Conservation (phyloP, 1,140 invertebrate species). For the Heliconius congener region DNA sequence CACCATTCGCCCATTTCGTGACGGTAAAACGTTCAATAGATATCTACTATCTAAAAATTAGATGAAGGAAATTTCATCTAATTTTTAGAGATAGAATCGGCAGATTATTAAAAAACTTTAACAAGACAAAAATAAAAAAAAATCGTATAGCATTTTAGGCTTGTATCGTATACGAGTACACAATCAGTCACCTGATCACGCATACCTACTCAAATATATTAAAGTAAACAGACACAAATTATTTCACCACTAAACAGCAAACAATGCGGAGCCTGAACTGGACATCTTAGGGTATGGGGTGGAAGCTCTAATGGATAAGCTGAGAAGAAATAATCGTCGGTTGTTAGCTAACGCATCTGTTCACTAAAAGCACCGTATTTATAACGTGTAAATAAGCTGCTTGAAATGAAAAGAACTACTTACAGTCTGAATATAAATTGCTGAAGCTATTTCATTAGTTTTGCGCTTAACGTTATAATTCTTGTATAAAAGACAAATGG, state of each 20-base stretch:
- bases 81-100: no score
- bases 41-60: no score
- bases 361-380: conserved; percentile 41
- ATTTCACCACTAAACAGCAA: not conserved
- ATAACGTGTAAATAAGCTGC: conserved; percentile 29
- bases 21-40: no score
- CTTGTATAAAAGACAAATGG: no score
- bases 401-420: conserved; percentile 26
- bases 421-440: conserved; percentile 3
- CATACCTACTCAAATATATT: not conserved
- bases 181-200: not conserved
- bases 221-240: conserved; percentile 1
- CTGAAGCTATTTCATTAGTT: conserved; percentile 11
- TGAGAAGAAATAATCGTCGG: conserved; percentile 39
- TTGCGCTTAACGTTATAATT: not conserved
- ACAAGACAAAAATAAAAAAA: not conserved
- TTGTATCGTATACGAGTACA: not conserved
- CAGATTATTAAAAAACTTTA: not conserved
- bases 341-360: conserved; percentile 40
- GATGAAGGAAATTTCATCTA: no score
- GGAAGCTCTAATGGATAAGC: conserved; percentile 39
- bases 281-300: conserved; percentile 17
- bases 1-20: no score
- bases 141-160: not conserved
- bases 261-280: conserved; percentile 15